phyloP scores from a whole-genome alignment of 2,113 vertebrate species.

The Planiliza haematocheilus region DNA sequence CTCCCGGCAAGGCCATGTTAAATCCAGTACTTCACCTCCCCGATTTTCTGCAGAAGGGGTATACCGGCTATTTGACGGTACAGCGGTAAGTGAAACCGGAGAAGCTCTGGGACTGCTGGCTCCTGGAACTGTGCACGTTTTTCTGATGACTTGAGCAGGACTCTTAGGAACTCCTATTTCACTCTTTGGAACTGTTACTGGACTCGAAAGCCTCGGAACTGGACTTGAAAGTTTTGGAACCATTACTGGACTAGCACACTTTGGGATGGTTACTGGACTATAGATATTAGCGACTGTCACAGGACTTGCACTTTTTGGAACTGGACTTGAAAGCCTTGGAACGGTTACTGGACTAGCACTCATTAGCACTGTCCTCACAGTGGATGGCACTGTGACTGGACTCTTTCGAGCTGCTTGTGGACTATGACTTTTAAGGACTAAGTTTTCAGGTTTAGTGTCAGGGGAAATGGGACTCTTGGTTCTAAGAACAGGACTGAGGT shows the following conservation, averaged over 20 bases:
- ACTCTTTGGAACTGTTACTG: conserved; percentile 38
- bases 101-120: conserved; percentile 60
- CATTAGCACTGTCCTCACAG: conserved; percentile 14
- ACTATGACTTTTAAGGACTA: conserved; percentile 24
- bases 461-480: conserved; percentile 49
- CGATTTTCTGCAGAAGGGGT: conserved; percentile 38
- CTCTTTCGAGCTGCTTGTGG: conserved; percentile 11
- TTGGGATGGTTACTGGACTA: conserved; percentile 8
- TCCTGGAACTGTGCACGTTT: conserved; percentile 41
- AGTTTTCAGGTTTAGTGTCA: conserved; percentile 28
- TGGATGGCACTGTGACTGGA: conserved; percentile 10
- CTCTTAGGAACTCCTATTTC: conserved; percentile 48
- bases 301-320: conserved; percentile 57
- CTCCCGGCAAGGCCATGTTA: conserved; percentile 71
- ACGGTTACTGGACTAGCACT: conserved; percentile 37
- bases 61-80: conserved; percentile 37
- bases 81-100: conserved; percentile 2
- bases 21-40: conserved; percentile 40
- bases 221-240: conserved; percentile 65
- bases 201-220: conserved; percentile 53
- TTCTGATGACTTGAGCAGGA: conserved; percentile 54
- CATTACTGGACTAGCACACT: conserved; percentile 52
- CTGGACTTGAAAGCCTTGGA: conserved; percentile 56
- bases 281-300: conserved; percentile 30
- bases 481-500: conserved; percentile 26